Base-by-base conservation (phyloP, 2,888 invertebrate species). In the Volucella bombylans region DNA sequence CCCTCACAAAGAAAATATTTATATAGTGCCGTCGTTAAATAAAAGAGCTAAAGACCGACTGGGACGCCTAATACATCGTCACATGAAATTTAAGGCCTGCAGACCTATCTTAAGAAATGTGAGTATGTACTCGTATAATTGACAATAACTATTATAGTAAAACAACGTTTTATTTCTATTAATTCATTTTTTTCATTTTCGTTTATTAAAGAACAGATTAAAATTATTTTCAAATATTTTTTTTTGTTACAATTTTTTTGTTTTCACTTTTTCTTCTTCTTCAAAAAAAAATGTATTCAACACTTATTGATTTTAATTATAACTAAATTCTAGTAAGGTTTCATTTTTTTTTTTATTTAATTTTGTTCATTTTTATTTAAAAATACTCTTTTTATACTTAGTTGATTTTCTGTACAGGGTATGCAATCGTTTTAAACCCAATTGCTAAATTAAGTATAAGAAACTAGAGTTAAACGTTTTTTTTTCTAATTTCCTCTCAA, bases 181-280 rank as follows among this genome's bases (percentile, higher is more conserved):
- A 47, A 47, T 52, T 57, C 14, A 12, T 54, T 55, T 41, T 55
- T 55, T 62, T 67, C 23, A 11, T 57, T 68, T 82, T 69, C 59
- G 38, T 79, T 83, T 83, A 83, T 83, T 83, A 65, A 69, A 79
- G 82, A 83, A 83, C 83, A 83, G 79, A 74, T 74, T 74, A 41
- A 74, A 83, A 83, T 83, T 73, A 82, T 78, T 62, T 76, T 54
- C 23, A 67, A 67, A 43, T 69, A 39, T 68, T 73, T 64, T 62
- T 71, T 62, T 76, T 18, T 77, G 18, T 18, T 71, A 71, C 65
- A 62, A 39, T 61, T 64, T 68, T 61, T 62, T 49, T 31, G 12
- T 50, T 52, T 72, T 31, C 38, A 18, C 54, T 31, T 61, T 59
- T 76, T 72, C 52, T 62, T 57, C 65, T n/a, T n/a, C n/a, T n/a